A percentile compares a stretch with the other conserved stretches of the same genome.
Conservation (phyloP, 2,888 invertebrate genomes). For the Craniophora ligustri region DNA sequence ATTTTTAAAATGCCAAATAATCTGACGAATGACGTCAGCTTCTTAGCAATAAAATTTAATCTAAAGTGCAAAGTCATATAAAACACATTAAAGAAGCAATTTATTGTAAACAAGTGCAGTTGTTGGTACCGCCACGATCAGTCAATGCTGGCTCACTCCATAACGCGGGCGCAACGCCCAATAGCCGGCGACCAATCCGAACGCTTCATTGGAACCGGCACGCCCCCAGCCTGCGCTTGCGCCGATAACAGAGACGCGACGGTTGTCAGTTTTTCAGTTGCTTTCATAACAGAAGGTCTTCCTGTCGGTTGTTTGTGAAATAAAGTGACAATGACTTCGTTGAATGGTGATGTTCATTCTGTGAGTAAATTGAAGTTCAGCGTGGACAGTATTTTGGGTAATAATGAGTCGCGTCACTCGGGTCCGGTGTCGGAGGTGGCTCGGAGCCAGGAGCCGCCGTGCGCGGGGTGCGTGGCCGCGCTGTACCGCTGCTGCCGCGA, state of each 20-base stretch:
- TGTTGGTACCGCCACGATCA: slow-evolving; percentile 77
- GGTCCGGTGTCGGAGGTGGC: slow-evolving; percentile 59
- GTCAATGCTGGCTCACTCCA: slow-evolving; percentile 79
- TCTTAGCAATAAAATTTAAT: slow-evolving; percentile 79
- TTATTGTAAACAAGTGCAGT: slow-evolving; percentile 86
- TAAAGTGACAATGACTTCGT: slow-evolving; percentile 77
- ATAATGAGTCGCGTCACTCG: slow-evolving; percentile 65
- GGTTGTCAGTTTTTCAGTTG: slow-evolving; percentile 79
- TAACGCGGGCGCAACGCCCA: slow-evolving; percentile 74
- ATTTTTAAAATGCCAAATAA: slow-evolving; percentile 53
- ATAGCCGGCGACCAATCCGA: slow-evolving; percentile 68
- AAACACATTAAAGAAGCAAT: slow-evolving; percentile 83
- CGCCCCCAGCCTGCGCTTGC: slow-evolving; percentile 80
- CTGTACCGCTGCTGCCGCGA: slow-evolving; percentile 90
- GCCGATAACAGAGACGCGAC: slow-evolving; percentile 62
- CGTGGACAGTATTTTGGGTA: slow-evolving; percentile 91
- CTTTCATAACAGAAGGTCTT: slow-evolving; percentile 64
- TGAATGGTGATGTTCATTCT: slow-evolving; percentile 73
- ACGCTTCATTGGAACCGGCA: slow-evolving; percentile 63
- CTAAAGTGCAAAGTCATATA: slow-evolving; percentile 82
- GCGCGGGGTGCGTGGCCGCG: slow-evolving; percentile 90
- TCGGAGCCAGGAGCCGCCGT: slow-evolving; percentile 80
- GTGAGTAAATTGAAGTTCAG: slow-evolving; percentile 90
- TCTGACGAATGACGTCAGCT: slow-evolving; percentile 75
- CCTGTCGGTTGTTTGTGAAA: slow-evolving; percentile 52